Percentiles rank a stretch among this genome's conserved stretches.
These are phyloP conservation scores for Epirrita christyi DNA, from an alignment of 2,888 invertebrate species.

Conservation along the genomic window DNA sequence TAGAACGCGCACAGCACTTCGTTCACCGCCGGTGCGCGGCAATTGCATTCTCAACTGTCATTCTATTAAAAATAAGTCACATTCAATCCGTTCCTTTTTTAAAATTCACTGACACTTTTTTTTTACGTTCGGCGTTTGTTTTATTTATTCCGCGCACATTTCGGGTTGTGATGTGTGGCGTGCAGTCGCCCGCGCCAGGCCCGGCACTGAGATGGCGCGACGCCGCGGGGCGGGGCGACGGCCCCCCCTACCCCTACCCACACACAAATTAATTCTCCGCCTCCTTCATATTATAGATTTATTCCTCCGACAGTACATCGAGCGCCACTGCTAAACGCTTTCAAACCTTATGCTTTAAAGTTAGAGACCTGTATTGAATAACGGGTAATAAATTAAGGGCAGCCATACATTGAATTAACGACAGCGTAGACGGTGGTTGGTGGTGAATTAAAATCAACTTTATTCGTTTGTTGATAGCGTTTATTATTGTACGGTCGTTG, in stretches of 20 bases:
- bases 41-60: constrained; percentile 60
- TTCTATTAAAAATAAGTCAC: constrained; percentile 32
- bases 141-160: constrained; percentile 43
- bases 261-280: constrained; percentile 78
- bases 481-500: constrained; percentile 48
- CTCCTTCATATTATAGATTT: constrained; percentile 84
- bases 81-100: constrained; percentile 26
- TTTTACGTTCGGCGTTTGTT: constrained; percentile 36
- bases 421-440: constrained; percentile 59
- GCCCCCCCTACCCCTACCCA: constrained; percentile 68
- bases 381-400: constrained; percentile 76
- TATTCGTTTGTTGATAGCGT: constrained; percentile 53
- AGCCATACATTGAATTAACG: constrained; percentile 79
- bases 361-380: constrained; percentile 79
- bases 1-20: constrained; percentile 57
- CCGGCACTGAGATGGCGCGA: constrained; percentile 80
- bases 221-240: constrained; percentile 67
- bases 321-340: constrained; percentile 69
- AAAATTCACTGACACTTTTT: constrained; percentile 37
- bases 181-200: constrained; percentile 43
- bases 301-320: constrained; percentile 74
- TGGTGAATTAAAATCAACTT: constrained; percentile 58
- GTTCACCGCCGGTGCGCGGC: constrained; percentile 45
- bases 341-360: constrained; percentile 74
- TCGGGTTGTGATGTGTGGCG: constrained; percentile 32